Conservation (phyloP, 2,113 vertebrate genomes). For the Heterocephalus glaber region DNA sequence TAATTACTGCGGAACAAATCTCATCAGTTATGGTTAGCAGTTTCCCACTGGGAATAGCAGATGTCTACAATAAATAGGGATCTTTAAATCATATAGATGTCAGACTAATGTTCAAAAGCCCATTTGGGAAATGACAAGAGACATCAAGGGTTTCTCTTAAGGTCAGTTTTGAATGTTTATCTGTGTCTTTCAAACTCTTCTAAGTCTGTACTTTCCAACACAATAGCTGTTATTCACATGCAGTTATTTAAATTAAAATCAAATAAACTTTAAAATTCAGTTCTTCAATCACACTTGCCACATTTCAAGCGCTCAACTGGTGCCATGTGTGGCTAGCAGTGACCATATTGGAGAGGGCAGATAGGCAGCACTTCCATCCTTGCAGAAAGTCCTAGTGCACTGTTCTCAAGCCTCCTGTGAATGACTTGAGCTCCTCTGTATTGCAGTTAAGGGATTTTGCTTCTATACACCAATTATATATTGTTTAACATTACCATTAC, state of each 20-base stretch:
- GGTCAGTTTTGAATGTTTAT: neutral
- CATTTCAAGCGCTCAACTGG: neutral
- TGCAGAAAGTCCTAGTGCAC: neutral
- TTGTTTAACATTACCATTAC: slow-evolving; percentile 4
- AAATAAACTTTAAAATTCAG: neutral
- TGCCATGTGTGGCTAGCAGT: neutral
- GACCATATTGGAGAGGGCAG: neutral
- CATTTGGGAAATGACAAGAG: neutral
- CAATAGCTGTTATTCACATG: neutral
- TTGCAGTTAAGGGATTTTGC: neutral
- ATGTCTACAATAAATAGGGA: neutral
- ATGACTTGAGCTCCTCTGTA: neutral
- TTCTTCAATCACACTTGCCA: neutral
- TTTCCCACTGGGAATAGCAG: neutral
- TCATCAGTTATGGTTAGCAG: neutral
- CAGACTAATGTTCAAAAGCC: neutral
- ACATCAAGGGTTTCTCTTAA: neutral
- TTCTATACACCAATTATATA: neutral
- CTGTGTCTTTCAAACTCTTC: neutral
- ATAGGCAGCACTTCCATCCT: neutral
- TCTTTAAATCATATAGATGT: neutral
- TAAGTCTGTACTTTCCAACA: neutral
- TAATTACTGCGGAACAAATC: neutral
- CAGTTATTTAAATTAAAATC: slow-evolving; percentile 20
- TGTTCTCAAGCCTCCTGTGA: neutral